A percentile compares a stretch with the other conserved stretches of the same genome.
These are phyloP conservation scores for Heliconius charithonia DNA, from an alignment of 2,888 invertebrate genomes.

Conservation along the genomic window DNA sequence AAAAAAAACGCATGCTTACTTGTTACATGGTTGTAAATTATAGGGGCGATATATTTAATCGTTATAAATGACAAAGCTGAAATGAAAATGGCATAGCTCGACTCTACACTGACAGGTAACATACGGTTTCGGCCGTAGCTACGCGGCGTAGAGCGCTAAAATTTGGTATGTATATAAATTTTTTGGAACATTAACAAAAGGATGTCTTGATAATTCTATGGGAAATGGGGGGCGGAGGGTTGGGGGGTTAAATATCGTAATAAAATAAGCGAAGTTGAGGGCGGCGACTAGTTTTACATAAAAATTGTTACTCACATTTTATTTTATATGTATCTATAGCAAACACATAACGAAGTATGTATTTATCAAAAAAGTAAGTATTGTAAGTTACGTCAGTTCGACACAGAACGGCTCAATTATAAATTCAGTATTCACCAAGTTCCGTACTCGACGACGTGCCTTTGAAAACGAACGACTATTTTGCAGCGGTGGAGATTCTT, in stretches of 20 bases:
- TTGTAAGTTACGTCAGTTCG: background rate
- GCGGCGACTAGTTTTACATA: background rate
- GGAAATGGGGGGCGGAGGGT: too few relatives aligned
- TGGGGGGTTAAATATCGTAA: too few relatives aligned
- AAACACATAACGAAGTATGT: background rate
- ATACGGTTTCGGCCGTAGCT: too few relatives aligned
- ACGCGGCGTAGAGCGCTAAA: too few relatives aligned
- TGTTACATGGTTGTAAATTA: too few relatives aligned
- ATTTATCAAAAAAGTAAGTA: background rate
- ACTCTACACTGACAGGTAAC: too few relatives aligned
- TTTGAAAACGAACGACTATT: conserved; percentile 50
- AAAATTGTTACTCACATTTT: too few relatives aligned
- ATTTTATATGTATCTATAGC: background rate
- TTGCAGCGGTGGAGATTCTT: conserved; percentile 57
- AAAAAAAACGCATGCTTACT: background rate
- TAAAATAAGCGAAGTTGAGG: background rate
- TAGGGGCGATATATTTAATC: background rate
- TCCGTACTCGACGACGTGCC: conserved; percentile 47
- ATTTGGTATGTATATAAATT: too few relatives aligned
- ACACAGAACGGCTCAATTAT: conserved; percentile 33
- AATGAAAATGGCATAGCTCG: too few relatives aligned
- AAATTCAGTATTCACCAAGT: conserved; percentile 54
- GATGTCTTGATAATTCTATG: too few relatives aligned
- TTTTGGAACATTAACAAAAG: too few relatives aligned
- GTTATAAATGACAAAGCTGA: background rate